These are phyloP conservation scores for Seriola dumerili DNA, from an alignment of 2,113 vertebrate species.

Conservation along the genomic window DNA sequence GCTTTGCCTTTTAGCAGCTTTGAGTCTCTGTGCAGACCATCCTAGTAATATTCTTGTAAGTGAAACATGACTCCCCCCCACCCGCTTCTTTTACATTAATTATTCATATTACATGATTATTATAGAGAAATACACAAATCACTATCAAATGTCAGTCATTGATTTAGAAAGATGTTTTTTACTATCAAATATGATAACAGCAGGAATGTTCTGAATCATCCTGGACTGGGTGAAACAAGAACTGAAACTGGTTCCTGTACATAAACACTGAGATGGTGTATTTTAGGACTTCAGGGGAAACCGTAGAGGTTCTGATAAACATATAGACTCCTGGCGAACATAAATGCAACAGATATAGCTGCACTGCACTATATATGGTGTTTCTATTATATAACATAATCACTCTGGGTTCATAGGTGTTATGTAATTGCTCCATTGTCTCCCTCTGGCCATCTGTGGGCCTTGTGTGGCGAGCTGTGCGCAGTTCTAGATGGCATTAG, in stretches of 20 bases:
- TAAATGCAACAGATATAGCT: conserved; percentile 32
- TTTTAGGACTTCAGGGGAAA: neutral
- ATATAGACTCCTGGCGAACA: neutral
- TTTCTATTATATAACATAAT: conserved; percentile 50
- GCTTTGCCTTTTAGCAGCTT: conserved; percentile 6
- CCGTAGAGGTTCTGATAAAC: neutral
- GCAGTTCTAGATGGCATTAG: conserved; percentile 54
- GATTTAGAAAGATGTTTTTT: conserved; percentile 22
- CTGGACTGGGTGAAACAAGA: neutral
- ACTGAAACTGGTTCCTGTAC: neutral
- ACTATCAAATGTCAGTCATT: conserved; percentile 18
- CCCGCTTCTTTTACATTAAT: conserved; percentile 55
- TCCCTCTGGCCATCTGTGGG: conserved; percentile 30
- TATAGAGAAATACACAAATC: conserved; percentile 43
- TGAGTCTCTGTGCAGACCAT: conserved; percentile 9
- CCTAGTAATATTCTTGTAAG: conserved; percentile 16
- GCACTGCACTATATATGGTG: conserved; percentile 24
- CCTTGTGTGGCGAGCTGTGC: conserved; percentile 35
- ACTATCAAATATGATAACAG: neutral
- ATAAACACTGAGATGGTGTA: neutral
- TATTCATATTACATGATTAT: conserved; percentile 54
- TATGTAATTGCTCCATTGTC: conserved; percentile 64
- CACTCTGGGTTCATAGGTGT: conserved; percentile 37
- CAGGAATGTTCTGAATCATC: neutral
- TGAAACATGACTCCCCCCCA: conserved; percentile 50